Percentiles rank a stretch among this genome's conserved stretches.
Conservation (phyloP, 1,140 invertebrate species). For the Zaprionus kolodkinae region DNA sequence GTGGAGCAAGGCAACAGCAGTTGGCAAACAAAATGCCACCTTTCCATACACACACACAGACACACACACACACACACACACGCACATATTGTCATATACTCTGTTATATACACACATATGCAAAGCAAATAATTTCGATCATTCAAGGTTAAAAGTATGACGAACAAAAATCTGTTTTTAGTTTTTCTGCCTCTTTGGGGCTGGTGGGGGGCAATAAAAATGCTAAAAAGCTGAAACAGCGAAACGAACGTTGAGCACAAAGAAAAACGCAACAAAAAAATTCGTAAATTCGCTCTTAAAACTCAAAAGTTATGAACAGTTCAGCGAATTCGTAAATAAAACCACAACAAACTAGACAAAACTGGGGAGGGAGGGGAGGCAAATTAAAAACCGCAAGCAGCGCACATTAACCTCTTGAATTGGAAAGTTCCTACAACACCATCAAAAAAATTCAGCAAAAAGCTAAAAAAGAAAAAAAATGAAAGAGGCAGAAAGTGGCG, state of each 20-base stretch:
- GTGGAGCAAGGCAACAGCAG: slow-evolving; percentile 6
- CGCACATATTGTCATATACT: slow-evolving; percentile 39
- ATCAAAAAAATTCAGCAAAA: background rate
- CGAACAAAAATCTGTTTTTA: slow-evolving; percentile 73
- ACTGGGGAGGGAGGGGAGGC: background rate
- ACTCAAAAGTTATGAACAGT: slow-evolving; percentile 41
- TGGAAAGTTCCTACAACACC: slow-evolving; percentile 6
- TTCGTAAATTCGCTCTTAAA: slow-evolving; percentile 35
- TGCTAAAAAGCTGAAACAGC: slow-evolving; percentile 35
- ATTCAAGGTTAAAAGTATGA: slow-evolving; percentile 72
- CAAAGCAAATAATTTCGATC: slow-evolving; percentile 62
- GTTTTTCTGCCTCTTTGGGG: slow-evolving; percentile 37
- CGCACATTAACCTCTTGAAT: slow-evolving; percentile 55
- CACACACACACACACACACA: slow-evolving; percentile 10
- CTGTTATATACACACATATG: slow-evolving; percentile 39
- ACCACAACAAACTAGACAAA: slow-evolving; percentile 8
- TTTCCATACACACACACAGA: slow-evolving; percentile 31
- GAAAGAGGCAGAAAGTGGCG: background rate
- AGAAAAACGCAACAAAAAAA: slow-evolving; percentile 1
- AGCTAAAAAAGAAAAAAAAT: too few species aligned
- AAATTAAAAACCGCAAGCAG: slow-evolving; percentile 26
- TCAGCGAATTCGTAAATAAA: slow-evolving; percentile 25
- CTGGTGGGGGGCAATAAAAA: slow-evolving; percentile 38
- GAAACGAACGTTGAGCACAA: slow-evolving; percentile 8
- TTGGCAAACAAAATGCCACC: slow-evolving; percentile 47